phyloP scores from a whole-genome alignment of 2,797 vertebrate species.

The Poecilia picta region DNA sequence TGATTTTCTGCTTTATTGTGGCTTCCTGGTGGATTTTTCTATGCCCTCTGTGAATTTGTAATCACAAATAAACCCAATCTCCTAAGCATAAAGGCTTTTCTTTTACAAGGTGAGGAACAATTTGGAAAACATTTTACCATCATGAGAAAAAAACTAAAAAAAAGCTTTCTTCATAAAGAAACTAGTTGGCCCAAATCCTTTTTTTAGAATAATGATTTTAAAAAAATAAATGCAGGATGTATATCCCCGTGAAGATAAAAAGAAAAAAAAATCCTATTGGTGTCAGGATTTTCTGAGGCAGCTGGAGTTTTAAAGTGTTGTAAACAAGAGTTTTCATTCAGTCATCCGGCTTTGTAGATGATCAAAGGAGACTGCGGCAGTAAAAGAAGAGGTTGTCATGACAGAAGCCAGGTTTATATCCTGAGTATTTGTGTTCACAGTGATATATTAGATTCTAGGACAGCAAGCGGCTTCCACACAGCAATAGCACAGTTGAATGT shows the following conservation, averaged over 20 bases:
- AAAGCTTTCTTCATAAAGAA: constrained; percentile 23
- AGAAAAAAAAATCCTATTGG: background rate
- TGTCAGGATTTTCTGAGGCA: constrained; percentile 15
- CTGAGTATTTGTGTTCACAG: constrained; percentile 49
- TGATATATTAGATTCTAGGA: constrained; percentile 59
- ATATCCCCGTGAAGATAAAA: constrained; percentile 29
- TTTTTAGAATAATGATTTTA: background rate
- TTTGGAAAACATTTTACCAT: constrained; percentile 31
- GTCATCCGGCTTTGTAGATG: constrained; percentile 27
- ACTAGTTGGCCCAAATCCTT: constrained; percentile 38
- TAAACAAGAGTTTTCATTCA: constrained; percentile 44
- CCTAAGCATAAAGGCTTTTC: constrained; percentile 39
- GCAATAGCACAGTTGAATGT: constrained; percentile 51
- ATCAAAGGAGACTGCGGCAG: constrained; percentile 47
- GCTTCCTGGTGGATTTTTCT: constrained; percentile 43
- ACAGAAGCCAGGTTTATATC: constrained; percentile 45
- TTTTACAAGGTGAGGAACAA: constrained; percentile 39
- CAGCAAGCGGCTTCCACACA: constrained; percentile 36
- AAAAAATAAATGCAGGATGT: constrained; percentile 23
- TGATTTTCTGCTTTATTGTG: constrained; percentile 43
- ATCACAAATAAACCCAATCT: constrained; percentile 64
- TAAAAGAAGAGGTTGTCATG: constrained; percentile 42
- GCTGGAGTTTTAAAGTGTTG: constrained; percentile 33
- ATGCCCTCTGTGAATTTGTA: constrained; percentile 48
- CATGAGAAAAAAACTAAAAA: constrained; percentile 23